Evolutionary conservation across 2,888 invertebrate species (phyloP).

Genomic region (Phalangium opilio): DNA sequence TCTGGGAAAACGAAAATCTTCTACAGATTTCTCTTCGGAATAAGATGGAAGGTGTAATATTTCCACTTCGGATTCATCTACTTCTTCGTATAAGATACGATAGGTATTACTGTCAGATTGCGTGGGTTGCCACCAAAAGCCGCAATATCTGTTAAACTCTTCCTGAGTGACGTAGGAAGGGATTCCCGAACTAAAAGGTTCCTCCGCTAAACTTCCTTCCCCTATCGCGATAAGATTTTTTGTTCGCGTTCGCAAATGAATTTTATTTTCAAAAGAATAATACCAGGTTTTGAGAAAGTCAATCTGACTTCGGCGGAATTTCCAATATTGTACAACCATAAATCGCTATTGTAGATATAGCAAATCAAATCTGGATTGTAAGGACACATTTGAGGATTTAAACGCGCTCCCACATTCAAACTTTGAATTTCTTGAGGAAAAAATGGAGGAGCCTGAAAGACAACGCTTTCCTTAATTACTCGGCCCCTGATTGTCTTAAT

Average conservation of each 20-base stretch:
- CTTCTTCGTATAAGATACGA: slow-evolving; percentile 40
- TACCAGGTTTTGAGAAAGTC: slow-evolving; percentile 15
- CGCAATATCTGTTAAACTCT: slow-evolving; percentile 89
- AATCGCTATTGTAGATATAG: slow-evolving; percentile 74
- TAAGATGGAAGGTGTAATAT: slow-evolving; percentile 76
- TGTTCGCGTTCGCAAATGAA: not conserved
- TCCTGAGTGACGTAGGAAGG: slow-evolving; percentile 98
- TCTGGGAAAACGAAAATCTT: slow-evolving; percentile 39
- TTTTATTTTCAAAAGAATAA: not conserved
- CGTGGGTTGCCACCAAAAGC: slow-evolving; percentile 94
- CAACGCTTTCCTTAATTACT: no score
- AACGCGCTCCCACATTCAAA: slow-evolving; percentile 45
- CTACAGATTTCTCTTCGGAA: slow-evolving; percentile 41
- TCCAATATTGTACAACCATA: slow-evolving; percentile 62
- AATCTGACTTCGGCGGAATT: slow-evolving; percentile 31
- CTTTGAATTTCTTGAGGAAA: slow-evolving; percentile 30
- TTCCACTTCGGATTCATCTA: slow-evolving; percentile 61
- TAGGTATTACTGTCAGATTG: slow-evolving; percentile 40
- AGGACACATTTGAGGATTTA: slow-evolving; percentile 72
- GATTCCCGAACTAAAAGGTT: slow-evolving; percentile 79
- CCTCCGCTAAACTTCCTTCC: slow-evolving; percentile 49
- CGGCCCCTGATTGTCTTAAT: no score
- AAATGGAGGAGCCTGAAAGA: slow-evolving; percentile 26
- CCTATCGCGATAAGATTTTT: slow-evolving; percentile 26
- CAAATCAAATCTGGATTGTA: slow-evolving; percentile 64